A percentile compares a stretch with the other conserved stretches of the same genome.
phyloP scores from a whole-genome alignment of 2,113 vertebrate genomes.

The Oncorhynchus clarkii region DNA sequence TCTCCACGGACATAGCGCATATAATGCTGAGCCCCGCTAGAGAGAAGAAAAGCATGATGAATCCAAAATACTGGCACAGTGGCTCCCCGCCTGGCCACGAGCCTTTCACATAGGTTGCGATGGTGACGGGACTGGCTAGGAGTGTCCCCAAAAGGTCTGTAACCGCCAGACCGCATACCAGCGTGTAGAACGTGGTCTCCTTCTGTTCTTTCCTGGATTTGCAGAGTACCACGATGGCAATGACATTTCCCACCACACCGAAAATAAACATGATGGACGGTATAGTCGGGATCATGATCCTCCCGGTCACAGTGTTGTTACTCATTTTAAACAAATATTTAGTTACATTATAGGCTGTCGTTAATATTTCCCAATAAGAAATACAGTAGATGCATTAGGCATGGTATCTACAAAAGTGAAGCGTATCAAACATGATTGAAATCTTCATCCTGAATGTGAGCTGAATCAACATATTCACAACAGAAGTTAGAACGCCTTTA shows the following conservation, averaged over 20 bases:
- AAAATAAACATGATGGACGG: constrained; percentile 96
- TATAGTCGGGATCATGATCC: constrained; percentile 78
- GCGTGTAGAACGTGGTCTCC: constrained; percentile 94
- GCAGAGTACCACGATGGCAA: constrained; percentile 92
- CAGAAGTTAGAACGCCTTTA: neutral
- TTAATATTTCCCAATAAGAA: neutral
- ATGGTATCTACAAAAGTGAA: neutral
- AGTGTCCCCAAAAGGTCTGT: constrained; percentile 94
- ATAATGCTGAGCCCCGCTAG: constrained; percentile 95
- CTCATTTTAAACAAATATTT: constrained; percentile 37
- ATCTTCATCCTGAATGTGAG: neutral
- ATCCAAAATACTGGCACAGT: constrained; percentile 93
- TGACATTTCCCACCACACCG: constrained; percentile 92
- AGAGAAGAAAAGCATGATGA: constrained; percentile 94
- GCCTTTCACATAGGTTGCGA: constrained; percentile 89
- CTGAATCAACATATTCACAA: neutral
- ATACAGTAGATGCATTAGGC: neutral
- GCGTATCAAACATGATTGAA: neutral
- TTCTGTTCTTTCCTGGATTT: constrained; percentile 92
- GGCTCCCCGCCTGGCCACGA: constrained; percentile 85
- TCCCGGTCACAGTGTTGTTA: constrained; percentile 50
- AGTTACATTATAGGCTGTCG: neutral
- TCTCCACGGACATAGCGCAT: constrained; percentile 96
- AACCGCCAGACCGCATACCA: constrained; percentile 92
- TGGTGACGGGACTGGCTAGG: constrained; percentile 94